Conservation (phyloP, 2,888 invertebrate genomes). For the Temnothorax rugatulus region DNA sequence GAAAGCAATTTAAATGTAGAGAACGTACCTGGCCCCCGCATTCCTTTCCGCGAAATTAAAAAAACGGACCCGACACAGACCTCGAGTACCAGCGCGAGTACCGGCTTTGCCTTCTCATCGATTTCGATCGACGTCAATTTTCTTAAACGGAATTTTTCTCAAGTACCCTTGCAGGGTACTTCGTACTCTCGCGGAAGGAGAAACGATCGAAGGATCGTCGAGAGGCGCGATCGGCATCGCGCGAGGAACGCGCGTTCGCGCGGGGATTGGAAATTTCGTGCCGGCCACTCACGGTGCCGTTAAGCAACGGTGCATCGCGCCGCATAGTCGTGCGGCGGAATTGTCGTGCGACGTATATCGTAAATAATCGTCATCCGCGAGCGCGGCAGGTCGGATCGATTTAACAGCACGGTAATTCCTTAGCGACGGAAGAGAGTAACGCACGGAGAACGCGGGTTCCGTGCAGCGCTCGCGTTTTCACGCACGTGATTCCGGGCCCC, state of each 20-base stretch:
- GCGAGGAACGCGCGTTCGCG: neutral
- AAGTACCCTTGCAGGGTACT: too few species aligned
- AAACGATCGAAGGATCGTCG: conserved; percentile 3
- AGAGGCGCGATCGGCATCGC: neutral
- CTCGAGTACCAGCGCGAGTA: neutral
- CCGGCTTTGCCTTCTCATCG: neutral
- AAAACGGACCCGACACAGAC: neutral
- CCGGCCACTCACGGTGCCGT: conserved; percentile 75
- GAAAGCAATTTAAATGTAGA: neutral
- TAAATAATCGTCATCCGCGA: conserved; percentile 22
- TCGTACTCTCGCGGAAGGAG: neutral
- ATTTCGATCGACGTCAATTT: neutral
- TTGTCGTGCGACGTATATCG: conserved; percentile 23
- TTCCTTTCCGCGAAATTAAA: conserved; percentile 7
- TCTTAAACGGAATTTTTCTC: too few species aligned
- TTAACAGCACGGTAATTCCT: conserved; percentile 41
- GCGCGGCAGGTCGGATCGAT: conserved; percentile 48
- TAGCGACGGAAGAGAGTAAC: conserved; percentile 3
- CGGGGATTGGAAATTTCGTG: conserved; percentile 63
- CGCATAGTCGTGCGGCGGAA: conserved; percentile 18
- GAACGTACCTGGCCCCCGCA: neutral
- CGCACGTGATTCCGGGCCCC: conserved; percentile 1
- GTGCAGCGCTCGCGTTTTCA: conserved; percentile 12
- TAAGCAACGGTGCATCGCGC: conserved; percentile 76
- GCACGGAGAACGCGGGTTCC: neutral